Evolutionary conservation across 2,113 vertebrate species (phyloP), one percentile per base, ranked within the genome.

Genomic region (Gnathonemus echidnorhynchus): DNA sequence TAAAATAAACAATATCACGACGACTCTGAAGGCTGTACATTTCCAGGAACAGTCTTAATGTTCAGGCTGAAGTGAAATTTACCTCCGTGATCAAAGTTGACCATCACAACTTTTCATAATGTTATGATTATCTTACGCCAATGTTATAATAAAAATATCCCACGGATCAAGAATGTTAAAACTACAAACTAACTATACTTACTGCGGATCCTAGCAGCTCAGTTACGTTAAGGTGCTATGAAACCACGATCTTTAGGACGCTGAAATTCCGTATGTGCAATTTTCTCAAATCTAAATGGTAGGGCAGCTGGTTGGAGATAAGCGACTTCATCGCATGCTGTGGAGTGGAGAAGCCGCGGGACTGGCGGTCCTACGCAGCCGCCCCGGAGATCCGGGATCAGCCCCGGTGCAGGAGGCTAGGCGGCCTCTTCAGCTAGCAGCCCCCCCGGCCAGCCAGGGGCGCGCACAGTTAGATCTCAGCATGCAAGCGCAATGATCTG

Each of bases 401-500:
- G 87, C 89, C 88, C 86, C 74, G 90, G 90, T 87, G 89, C 91
- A 90, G 58, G 84, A 90, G 92, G 92, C 91, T 91, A 90, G 87
- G 89, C 80, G 92, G 88, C 90, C 91, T 90, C 91, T 91, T 42
- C 53, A 88, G 31, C 87, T 19, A 39, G 62, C 88, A 70, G 3
- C 10, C 86, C 48, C 27, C 48, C 31, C 70, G 15, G 46, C 5
- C 92, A 92, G 91, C 90, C 88, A 91, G 92, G 90, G 92, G 87
- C 89, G 66, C 31, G 91, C 88, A 90, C 91, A 91, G 89, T 91
- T 87, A 92, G 91, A 92, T 90, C 91, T 91, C 91, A 93, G 93
- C 86, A 89, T 92, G 92, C 90, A 90, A 87, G 89, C 91, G 90
- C 90, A 92, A 92, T 93, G 92, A 93, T 93, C 90, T 94, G 90